phyloP scores from a whole-genome alignment of 1,140 invertebrate genomes.

The Orius insidiosus region DNA sequence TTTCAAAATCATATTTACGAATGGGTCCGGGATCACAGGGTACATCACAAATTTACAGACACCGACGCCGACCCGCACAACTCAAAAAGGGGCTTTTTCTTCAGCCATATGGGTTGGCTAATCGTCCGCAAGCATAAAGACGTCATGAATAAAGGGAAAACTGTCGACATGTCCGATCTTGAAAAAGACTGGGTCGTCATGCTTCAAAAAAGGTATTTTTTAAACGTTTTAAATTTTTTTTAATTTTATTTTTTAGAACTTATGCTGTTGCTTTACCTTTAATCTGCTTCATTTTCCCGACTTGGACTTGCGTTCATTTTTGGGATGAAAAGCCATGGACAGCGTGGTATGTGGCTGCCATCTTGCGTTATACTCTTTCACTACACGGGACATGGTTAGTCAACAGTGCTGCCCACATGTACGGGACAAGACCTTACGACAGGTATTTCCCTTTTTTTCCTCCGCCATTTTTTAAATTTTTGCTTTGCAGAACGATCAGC shows the following conservation, averaged over 20 bases:
- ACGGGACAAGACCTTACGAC: slow-evolving; percentile 36
- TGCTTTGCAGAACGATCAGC: slow-evolving; percentile 31
- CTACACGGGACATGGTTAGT: slow-evolving; percentile 75
- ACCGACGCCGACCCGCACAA: slow-evolving; percentile 86
- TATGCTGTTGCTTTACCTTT: slow-evolving; percentile 54
- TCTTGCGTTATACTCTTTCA: slow-evolving; percentile 48
- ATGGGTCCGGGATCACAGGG: slow-evolving; percentile 70
- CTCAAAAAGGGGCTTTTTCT: slow-evolving; percentile 54
- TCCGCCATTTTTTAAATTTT: neutral
- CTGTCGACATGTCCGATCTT: slow-evolving; percentile 65
- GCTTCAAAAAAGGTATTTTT: slow-evolving; percentile 35
- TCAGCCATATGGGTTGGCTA: slow-evolving; percentile 85
- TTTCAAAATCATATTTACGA: slow-evolving; percentile 59
- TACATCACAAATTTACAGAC: slow-evolving; percentile 83
- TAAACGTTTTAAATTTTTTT: too few relatives aligned
- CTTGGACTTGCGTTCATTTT: slow-evolving; percentile 44
- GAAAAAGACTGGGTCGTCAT: slow-evolving; percentile 50
- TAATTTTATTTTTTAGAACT: slow-evolving; percentile 32
- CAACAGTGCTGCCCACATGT: slow-evolving; percentile 70
- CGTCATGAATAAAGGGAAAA: slow-evolving; percentile 57
- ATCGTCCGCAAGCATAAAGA: slow-evolving; percentile 71
- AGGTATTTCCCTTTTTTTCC: slow-evolving; percentile 17
- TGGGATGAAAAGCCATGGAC: slow-evolving; percentile 44
- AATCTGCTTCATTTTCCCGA: slow-evolving; percentile 61
- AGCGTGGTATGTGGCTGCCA: slow-evolving; percentile 34